phyloP scores from a whole-genome alignment of 1,140 invertebrate genomes.

The silkworm (Bombyx mori) region DNA sequence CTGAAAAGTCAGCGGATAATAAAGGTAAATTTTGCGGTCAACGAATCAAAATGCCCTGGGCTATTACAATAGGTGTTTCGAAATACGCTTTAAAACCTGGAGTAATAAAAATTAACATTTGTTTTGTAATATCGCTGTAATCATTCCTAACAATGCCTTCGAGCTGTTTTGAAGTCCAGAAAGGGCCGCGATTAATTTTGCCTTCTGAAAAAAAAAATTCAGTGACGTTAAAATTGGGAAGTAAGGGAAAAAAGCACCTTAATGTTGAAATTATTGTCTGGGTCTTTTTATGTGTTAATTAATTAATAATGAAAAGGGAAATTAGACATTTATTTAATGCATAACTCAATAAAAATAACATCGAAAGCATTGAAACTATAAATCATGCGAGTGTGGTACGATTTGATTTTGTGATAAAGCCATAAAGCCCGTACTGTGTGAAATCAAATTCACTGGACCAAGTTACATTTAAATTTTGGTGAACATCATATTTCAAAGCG shows the following conservation, averaged over 20 bases:
- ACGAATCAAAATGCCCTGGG: constrained; percentile 21
- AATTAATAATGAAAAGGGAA: too few relatives aligned
- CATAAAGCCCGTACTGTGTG: constrained; percentile 16
- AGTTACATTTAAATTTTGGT: constrained; percentile 19
- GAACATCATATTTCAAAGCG: constrained; percentile 4
- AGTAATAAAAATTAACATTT: constrained; percentile 65
- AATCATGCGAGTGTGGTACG: constrained; percentile 9
- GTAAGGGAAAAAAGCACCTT: too few relatives aligned
- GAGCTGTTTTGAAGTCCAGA: constrained; percentile 61
- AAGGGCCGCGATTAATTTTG: constrained; percentile 59
- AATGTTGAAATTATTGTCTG: too few relatives aligned
- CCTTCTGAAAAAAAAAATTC: constrained; percentile 43
- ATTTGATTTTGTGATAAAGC: constrained; percentile 19
- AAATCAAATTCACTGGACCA: constrained; percentile 13
- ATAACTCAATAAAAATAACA: neutral
- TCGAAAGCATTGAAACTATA: constrained; percentile 2
- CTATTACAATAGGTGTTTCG: constrained; percentile 39
- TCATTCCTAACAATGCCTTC: constrained; percentile 57
- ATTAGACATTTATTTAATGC: too few relatives aligned
- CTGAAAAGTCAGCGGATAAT: too few relatives aligned
- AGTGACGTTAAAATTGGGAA: too few relatives aligned
- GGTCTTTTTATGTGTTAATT: too few relatives aligned
- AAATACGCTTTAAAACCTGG: constrained; percentile 38
- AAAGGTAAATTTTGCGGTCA: constrained; percentile 22
- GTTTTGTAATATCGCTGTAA: constrained; percentile 56